These are phyloP conservation scores for Mesoligia furuncula DNA, from an alignment of 2,888 invertebrate species.

Conservation along the genomic window DNA sequence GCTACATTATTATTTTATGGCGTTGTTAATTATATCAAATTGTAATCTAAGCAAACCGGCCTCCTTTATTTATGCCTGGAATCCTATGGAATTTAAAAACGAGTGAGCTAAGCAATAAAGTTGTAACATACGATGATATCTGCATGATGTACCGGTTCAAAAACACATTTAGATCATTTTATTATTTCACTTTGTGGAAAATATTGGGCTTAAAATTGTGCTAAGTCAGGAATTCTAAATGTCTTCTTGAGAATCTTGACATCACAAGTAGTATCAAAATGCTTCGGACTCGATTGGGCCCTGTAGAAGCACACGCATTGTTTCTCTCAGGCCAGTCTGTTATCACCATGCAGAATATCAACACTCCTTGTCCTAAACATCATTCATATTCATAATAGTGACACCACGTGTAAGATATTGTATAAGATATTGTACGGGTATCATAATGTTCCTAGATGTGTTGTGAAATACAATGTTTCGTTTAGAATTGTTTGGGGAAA, in stretches of 20 bases:
- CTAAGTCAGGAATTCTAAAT: not conserved
- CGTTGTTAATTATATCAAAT: slow-evolving; percentile 19
- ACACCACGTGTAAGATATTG: slow-evolving; percentile 4
- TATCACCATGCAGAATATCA: slow-evolving; percentile 2
- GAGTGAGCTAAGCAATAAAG: not conserved
- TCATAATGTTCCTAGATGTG: slow-evolving; percentile 11
- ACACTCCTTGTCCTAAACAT: not conserved
- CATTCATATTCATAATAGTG: slow-evolving; percentile 26
- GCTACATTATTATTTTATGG: slow-evolving; percentile 13
- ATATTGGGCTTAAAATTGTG: not conserved
- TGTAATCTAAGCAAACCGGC: not conserved
- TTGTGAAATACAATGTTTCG: slow-evolving; percentile 33
- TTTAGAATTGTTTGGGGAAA: slow-evolving; percentile 37
- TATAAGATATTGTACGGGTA: not conserved
- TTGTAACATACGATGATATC: not conserved
- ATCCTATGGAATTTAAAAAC: not conserved
- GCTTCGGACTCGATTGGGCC: not conserved
- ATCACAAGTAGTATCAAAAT: not conserved
- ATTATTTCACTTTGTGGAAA: not conserved
- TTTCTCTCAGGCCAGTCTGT: not conserved
- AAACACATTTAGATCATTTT: not conserved
- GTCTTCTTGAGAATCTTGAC: not conserved
- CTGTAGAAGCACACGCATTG: not conserved
- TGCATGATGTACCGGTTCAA: not conserved
- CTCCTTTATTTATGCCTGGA: not conserved